phyloP scores from a whole-genome alignment of 2,888 invertebrate genomes.

The Stratiomys singularior region DNA sequence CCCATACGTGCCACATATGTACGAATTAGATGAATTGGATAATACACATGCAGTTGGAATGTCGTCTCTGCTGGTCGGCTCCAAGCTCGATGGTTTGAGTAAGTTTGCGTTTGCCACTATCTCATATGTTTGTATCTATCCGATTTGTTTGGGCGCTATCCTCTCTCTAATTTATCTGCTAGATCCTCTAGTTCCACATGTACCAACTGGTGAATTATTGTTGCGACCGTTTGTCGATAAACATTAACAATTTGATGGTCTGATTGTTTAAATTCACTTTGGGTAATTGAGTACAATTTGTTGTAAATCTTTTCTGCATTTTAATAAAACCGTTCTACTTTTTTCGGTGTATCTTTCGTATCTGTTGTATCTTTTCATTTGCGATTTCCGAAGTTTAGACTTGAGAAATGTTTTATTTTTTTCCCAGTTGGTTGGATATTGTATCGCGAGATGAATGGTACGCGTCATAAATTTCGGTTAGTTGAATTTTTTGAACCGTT shows the following conservation, averaged over 20 bases:
- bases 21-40: constrained; percentile 38
- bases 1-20: constrained; percentile 7
- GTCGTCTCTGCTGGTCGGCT: constrained; percentile 40
- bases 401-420: neutral
- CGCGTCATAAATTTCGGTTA: constrained; percentile 4
- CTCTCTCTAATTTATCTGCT: no score
- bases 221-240: constrained; percentile 22
- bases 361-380: neutral
- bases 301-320: constrained; percentile 3
- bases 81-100: constrained; percentile 29
- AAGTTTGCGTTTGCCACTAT: constrained; percentile 1
- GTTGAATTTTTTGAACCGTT: constrained; percentile 2
- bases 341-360: neutral
- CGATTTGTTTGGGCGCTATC: neutral
- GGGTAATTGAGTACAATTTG: constrained; percentile 7
- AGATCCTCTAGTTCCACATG: no score
- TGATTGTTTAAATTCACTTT: constrained; percentile 22
- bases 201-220: neutral
- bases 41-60: constrained; percentile 30
- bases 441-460: neutral
- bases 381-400: no score
- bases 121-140: neutral
- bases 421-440: neutral
- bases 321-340: constrained; percentile 9
- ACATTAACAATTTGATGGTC: constrained; percentile 28